A percentile compares a stretch with the other conserved stretches of the same genome.
Evolutionary conservation across 2,888 invertebrate species (phyloP).

Genomic region (Acanthopleura granulata): DNA sequence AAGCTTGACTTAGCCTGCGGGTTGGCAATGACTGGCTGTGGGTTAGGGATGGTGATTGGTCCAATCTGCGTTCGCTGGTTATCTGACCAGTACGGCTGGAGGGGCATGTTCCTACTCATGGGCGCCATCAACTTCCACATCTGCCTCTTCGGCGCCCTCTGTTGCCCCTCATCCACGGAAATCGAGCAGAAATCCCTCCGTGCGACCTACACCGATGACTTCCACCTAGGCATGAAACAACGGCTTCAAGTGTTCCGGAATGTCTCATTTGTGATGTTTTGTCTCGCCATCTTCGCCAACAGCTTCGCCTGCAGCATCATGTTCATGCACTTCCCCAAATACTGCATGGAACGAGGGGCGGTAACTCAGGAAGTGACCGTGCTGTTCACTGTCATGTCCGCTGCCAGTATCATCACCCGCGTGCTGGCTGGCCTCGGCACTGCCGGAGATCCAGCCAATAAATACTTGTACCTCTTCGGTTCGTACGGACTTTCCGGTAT

Average conservation of each 20-base stretch:
- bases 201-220: background rate
- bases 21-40: background rate
- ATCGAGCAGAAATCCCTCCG: background rate
- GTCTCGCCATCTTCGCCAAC: background rate
- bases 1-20: slow-evolving; percentile 25
- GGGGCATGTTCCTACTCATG: slow-evolving; percentile 22
- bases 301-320: background rate
- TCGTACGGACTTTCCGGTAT: slow-evolving; percentile 12
- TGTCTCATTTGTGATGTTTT: background rate
- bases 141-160: slow-evolving; percentile 14
- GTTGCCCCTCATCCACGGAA: slow-evolving; percentile 1
- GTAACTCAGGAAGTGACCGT: background rate
- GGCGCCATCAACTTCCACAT: slow-evolving; percentile 20
- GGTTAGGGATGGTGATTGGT: background rate
- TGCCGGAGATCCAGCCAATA: background rate
- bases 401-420: background rate
- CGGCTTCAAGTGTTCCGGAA: background rate
- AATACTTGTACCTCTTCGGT: slow-evolving; percentile 14
- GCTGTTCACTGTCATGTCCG: background rate
- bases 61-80: background rate
- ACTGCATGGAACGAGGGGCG: background rate
- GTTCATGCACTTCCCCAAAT: slow-evolving; percentile 7
- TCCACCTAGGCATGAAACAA: background rate
- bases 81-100: slow-evolving; percentile 19
- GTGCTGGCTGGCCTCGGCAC: background rate